Percentiles rank a stretch among this genome's conserved stretches.
Evolutionary conservation across 2,888 invertebrate species (phyloP).

Genomic region (Arrhopalites spinosus): DNA sequence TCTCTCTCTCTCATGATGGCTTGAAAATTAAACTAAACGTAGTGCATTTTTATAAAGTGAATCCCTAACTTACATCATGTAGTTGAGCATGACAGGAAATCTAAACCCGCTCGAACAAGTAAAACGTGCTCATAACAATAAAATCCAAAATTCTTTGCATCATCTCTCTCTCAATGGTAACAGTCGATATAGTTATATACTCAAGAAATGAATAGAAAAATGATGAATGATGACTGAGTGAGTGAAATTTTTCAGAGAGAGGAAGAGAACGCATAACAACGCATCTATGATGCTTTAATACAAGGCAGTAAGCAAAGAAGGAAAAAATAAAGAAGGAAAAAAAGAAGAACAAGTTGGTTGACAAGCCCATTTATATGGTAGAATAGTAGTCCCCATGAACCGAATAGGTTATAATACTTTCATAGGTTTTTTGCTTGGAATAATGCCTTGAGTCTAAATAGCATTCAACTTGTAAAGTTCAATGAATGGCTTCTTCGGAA

Average conservation of each 20-base stretch:
- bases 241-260: not conserved
- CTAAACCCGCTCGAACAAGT: too few species aligned
- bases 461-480: constrained; percentile 13
- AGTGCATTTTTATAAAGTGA: too few species aligned
- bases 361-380: constrained; percentile 1
- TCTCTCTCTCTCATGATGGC: not conserved
- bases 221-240: not conserved
- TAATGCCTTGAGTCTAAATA: too few species aligned
- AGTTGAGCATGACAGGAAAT: too few species aligned
- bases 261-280: too few species aligned
- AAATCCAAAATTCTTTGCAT: constrained; percentile 1
- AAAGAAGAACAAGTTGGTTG: not conserved
- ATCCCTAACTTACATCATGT: too few species aligned
- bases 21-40: too few species aligned
- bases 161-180: not conserved
- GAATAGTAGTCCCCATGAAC: not conserved
- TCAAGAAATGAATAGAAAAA: not conserved
- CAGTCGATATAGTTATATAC: not conserved
- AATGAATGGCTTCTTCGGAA: constrained; percentile 14
- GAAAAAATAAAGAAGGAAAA: not conserved
- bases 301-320: too few species aligned
- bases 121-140: not conserved
- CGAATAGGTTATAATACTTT: not conserved
- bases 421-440: not conserved
- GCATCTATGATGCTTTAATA: not conserved